Conservation (phyloP, 2,888 invertebrate species). For the Geotrupes spiniger region DNA sequence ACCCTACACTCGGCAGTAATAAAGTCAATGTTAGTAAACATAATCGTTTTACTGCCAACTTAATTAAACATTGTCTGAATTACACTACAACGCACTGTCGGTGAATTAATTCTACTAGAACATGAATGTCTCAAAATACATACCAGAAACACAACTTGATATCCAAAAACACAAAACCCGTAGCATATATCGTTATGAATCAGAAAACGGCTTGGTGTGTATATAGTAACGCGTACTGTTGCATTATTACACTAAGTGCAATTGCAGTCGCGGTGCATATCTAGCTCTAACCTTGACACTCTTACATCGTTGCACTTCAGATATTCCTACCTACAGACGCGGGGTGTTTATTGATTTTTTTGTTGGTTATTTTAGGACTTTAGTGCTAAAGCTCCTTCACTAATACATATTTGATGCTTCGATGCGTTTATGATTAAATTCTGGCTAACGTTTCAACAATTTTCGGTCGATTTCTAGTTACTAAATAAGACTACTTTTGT, state of each 20-base stretch:
- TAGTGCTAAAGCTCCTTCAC: slow-evolving; percentile 15
- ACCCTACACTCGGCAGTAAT: too few relatives aligned
- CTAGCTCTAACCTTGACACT: slow-evolving; percentile 49
- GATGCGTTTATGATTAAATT: neutral
- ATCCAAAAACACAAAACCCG: slow-evolving; percentile 25
- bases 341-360: slow-evolving; percentile 35
- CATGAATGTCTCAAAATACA: neutral
- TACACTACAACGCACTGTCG: too few relatives aligned
- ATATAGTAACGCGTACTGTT: slow-evolving; percentile 38
- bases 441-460: too few relatives aligned
- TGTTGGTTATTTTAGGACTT: slow-evolving; percentile 33
- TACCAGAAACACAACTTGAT: slow-evolving; percentile 1
- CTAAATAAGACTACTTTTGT: neutral
- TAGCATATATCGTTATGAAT: slow-evolving; percentile 35
- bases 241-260: slow-evolving; percentile 45
- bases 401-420: neutral
- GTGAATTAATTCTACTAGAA: too few relatives aligned
- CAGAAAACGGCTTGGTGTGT: slow-evolving; percentile 29
- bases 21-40: too few relatives aligned
- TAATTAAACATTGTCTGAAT: too few relatives aligned
- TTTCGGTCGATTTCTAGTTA: neutral
- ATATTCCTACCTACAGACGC: slow-evolving; percentile 31
- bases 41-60: too few relatives aligned
- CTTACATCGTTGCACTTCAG: slow-evolving; percentile 39
- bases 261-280: slow-evolving; percentile 48